These are phyloP conservation scores for Galeruca laticollis DNA, from an alignment of 2,888 invertebrate genomes.

Conservation along the genomic window DNA sequence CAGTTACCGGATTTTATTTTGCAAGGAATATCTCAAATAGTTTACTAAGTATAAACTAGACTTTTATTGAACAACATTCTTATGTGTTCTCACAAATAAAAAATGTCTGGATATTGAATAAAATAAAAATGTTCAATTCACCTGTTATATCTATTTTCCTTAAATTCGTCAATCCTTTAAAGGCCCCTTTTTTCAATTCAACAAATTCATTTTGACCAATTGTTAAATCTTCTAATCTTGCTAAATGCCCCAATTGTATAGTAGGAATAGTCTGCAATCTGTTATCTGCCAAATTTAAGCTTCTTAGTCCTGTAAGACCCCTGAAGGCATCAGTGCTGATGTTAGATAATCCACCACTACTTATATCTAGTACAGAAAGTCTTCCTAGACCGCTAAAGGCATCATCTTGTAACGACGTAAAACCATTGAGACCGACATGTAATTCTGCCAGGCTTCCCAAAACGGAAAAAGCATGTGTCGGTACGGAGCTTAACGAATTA, in stretches of 20 bases:
- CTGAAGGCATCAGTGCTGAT: slow-evolving; percentile 82
- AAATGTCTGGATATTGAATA: no score
- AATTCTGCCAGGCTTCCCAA: slow-evolving; percentile 85
- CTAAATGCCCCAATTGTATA: slow-evolving; percentile 76
- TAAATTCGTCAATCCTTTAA: slow-evolving; percentile 82
- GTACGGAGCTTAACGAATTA: slow-evolving; percentile 83
- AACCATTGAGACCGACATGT: slow-evolving; percentile 86
- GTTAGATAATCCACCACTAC: slow-evolving; percentile 83
- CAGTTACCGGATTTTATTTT: no score
- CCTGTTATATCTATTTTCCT: slow-evolving; percentile 79
- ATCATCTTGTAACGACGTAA: slow-evolving; percentile 80
- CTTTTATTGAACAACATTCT: no score
- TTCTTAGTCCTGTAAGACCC: slow-evolving; percentile 81
- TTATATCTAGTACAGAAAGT: slow-evolving; percentile 81
- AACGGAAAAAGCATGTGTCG: slow-evolving; percentile 79
- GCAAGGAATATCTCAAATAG: no score
- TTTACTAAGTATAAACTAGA: no score
- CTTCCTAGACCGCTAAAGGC: slow-evolving; percentile 83
- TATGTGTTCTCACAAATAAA: no score
- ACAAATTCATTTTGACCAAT: slow-evolving; percentile 87
- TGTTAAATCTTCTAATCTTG: slow-evolving; percentile 82
- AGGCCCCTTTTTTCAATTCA: slow-evolving; percentile 78
- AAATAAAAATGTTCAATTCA: slow-evolving; percentile 22
- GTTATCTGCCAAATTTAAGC: slow-evolving; percentile 84
- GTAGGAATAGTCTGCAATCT: slow-evolving; percentile 82